Evolutionary conservation across 1,140 invertebrate genomes (phyloP).

Genomic region (Teleogryllus occipitalis): DNA sequence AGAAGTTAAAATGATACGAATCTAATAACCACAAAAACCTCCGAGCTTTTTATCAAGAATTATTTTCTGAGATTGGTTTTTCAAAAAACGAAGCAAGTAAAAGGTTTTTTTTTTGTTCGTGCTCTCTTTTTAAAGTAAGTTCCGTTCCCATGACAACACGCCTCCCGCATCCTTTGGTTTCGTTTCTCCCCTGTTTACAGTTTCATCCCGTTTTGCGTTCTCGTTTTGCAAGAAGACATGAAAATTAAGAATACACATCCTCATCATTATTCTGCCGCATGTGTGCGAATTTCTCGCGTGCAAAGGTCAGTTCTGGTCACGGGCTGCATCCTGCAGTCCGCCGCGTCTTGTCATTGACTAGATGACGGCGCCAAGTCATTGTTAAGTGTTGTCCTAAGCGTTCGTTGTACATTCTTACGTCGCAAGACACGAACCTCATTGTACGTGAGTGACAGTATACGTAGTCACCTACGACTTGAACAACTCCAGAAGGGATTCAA

Average conservation of each 20-base stretch:
- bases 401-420: not conserved
- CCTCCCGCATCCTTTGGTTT: not conserved
- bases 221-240: not conserved
- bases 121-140: not conserved
- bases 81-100: not conserved
- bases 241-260: slow-evolving; percentile 1
- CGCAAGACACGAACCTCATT: not conserved
- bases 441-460: not conserved
- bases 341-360: not conserved
- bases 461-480: not conserved
- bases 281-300: not conserved
- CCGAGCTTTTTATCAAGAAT: not conserved
- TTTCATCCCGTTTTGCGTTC: not conserved
- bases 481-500: not conserved
- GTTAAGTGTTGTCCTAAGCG: not conserved
- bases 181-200: not conserved
- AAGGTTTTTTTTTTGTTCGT: not conserved
- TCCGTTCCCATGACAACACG: not conserved
- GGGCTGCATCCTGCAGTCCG: too few relatives aligned
- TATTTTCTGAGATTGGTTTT: not conserved
- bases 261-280: not conserved
- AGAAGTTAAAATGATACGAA: not conserved
- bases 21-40: slow-evolving; percentile 5
- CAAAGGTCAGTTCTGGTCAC: not conserved
- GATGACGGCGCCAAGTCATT: not conserved